These are phyloP conservation scores for Heterotilapia buettikoferi DNA, from an alignment of 2,113 vertebrate species.

Conservation along the genomic window DNA sequence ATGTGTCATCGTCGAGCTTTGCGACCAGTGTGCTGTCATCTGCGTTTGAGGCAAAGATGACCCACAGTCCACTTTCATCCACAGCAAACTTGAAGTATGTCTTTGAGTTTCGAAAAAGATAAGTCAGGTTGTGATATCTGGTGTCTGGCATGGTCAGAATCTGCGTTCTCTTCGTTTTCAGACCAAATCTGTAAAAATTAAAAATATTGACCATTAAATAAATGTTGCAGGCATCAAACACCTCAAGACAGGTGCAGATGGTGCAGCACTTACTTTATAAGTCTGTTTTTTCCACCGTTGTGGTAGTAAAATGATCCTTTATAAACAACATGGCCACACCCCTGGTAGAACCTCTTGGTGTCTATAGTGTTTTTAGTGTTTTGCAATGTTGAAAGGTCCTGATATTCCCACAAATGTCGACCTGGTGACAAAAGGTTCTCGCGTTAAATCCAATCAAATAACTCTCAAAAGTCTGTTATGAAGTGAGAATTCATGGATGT, in stretches of 20 bases:
- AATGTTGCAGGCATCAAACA: neutral
- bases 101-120: constrained; percentile 87
- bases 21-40: constrained; percentile 78
- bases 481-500: neutral
- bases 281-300: constrained; percentile 74
- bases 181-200: constrained; percentile 69
- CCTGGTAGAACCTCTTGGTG: constrained; percentile 73
- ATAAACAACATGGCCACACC: constrained; percentile 82
- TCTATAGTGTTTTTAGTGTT: constrained; percentile 63
- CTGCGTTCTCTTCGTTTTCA: constrained; percentile 58
- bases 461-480: neutral
- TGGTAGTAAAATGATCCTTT: constrained; percentile 85
- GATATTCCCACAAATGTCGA: constrained; percentile 72
- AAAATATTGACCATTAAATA: neutral
- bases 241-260: neutral
- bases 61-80: constrained; percentile 86
- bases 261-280: constrained; percentile 76
- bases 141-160: constrained; percentile 71
- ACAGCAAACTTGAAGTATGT: constrained; percentile 87
- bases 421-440: constrained; percentile 59
- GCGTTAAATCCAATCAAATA: neutral
- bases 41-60: constrained; percentile 79
- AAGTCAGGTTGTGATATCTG: constrained; percentile 76
- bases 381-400: constrained; percentile 62
- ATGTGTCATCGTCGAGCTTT: constrained; percentile 69